Percentiles rank a stretch among this genome's conserved stretches.
phyloP scores from a whole-genome alignment of 2,797 vertebrate genomes.

The Ctenosaura bakeri region DNA sequence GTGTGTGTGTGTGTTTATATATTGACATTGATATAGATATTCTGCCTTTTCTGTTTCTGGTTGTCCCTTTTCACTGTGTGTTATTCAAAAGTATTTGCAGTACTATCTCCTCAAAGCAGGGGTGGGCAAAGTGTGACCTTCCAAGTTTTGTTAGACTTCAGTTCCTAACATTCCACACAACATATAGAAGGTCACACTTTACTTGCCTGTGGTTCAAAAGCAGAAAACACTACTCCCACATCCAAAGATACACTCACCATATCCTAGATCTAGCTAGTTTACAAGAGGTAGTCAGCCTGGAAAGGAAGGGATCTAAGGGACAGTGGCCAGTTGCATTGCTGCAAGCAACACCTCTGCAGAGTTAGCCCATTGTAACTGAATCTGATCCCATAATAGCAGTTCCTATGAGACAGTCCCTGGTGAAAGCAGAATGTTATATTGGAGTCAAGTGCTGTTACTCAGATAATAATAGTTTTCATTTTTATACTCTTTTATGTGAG shows the following conservation, averaged over 20 bases:
- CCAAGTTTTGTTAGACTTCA: not conserved
- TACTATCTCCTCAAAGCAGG: too few relatives aligned
- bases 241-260: too few relatives aligned
- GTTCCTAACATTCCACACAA: not conserved
- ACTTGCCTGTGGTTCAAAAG: not conserved
- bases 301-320: not conserved
- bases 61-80: too few relatives aligned
- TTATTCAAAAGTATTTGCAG: too few relatives aligned
- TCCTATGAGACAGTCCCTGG: conserved; percentile 48
- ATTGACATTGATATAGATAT: too few relatives aligned
- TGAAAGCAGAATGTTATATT: conserved; percentile 55
- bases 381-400: conserved; percentile 16
- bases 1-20: too few relatives aligned
- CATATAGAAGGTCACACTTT: not conserved
- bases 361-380: not conserved
- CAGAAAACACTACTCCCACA: too few relatives aligned
- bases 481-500: conserved; percentile 60
- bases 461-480: conserved; percentile 67
- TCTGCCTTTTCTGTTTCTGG: too few relatives aligned
- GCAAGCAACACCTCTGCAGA: not conserved
- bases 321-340: not conserved
- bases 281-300: too few relatives aligned
- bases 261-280: not conserved
- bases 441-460: conserved; percentile 47
- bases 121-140: too few relatives aligned